Evolutionary conservation across 2,888 invertebrate genomes (phyloP), one percentile per base, ranked within the genome.

Genomic region (Neoaliturus tenellus): DNA sequence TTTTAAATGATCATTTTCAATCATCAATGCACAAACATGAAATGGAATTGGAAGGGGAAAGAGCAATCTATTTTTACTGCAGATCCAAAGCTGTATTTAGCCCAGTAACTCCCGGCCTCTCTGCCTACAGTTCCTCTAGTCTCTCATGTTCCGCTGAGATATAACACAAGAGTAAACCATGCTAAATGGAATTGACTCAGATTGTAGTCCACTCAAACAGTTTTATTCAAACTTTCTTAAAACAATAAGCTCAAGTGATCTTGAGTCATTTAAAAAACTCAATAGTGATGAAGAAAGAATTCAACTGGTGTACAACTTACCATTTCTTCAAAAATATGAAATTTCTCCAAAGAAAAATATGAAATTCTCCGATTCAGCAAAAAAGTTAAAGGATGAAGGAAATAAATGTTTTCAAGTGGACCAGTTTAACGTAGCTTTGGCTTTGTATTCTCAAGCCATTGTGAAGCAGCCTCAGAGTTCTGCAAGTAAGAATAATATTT

Each of bases 361-460:
- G 84, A 95, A 96, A 90, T 92, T 92, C 89, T 89, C 91, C 8
- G 91, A 92, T 83, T 91, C 92, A 88, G 94, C 96, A 10, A 91
- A 92, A n/a, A 91, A 91, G 85, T 90, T 93, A 44, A 96, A 97
- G 90, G 92, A 94, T 87, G 92, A 93, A 84, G 97, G 96, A 2
- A 97, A 96, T 88, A 91, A 92, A 85, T 93, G 93, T 5, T 97
- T 96, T 88, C 94, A 94, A 87, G 93, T 93, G 87, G 95, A 94
- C 81, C 93, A 95, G 87, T 96, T 94, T 92, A 89, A 90, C 39
- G 93, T 92, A 87, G 95, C 97, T 0, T 91, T 96, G 89, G 91
- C 93, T 41, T 90, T 93, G 62, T 97, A 97, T 90, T 94, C 94
- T 84, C 92, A 93, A 87, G 94, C 94, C 86, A 94, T 96, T 89